These are phyloP conservation scores for Notothenia coriiceps DNA, from an alignment of 2,113 vertebrate species.

Conservation along the genomic window DNA sequence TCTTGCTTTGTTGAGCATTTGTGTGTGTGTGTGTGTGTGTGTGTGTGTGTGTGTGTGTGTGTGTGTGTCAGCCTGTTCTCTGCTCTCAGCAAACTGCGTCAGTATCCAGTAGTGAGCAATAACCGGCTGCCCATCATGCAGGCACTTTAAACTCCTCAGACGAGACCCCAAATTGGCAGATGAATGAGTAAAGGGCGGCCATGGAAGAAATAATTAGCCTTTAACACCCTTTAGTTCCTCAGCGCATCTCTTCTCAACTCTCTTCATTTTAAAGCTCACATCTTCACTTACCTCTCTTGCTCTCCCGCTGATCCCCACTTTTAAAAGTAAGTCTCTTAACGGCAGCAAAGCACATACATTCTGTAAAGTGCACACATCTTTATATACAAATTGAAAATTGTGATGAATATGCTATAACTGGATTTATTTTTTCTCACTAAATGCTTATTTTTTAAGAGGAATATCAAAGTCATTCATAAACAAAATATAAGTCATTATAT, in stretches of 20 bases:
- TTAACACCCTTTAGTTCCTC: conserved; percentile 29
- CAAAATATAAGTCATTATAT: not conserved
- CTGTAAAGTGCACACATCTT: not conserved
- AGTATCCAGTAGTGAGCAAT: conserved; percentile 48
- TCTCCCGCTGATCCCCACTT: conserved; percentile 4
- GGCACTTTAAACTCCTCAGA: conserved; percentile 14
- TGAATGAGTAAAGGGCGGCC: not conserved
- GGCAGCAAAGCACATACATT: not conserved
- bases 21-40: not conserved
- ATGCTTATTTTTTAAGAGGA: not conserved
- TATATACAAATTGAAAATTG: conserved; percentile 1
- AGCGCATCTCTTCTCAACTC: conserved; percentile 32
- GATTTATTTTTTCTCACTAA: not conserved
- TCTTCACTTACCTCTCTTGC: conserved; percentile 24
- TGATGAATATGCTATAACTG: not conserved
- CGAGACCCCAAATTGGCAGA: conserved; percentile 6
- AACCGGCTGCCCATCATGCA: conserved; percentile 9
- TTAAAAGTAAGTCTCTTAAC: not conserved
- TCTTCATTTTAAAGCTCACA: conserved; percentile 26
- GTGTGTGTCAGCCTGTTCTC: not conserved
- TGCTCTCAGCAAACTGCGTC: conserved; percentile 45
- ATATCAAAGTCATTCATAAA: not conserved
- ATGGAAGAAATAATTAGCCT: conserved; percentile 1
- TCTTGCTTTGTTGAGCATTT: too few relatives aligned
- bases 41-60: not conserved